Percentiles rank a stretch among this genome's conserved stretches.
These are phyloP conservation scores for Procavia capensis DNA, from an alignment of 2,113 vertebrate species.

Conservation along the genomic window DNA sequence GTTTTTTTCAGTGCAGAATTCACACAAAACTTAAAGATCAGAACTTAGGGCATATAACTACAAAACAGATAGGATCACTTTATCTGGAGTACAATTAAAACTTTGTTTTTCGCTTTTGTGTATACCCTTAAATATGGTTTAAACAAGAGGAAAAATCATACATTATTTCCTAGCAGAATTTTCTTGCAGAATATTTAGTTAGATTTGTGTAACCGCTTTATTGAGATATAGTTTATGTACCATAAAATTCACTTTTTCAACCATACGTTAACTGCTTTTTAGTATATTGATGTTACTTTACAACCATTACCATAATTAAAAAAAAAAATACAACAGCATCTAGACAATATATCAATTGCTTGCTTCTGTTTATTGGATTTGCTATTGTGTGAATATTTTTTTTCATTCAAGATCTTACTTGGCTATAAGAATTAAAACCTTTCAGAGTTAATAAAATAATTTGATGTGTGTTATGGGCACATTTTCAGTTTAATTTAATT, in stretches of 20 bases:
- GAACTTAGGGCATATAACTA: conserved; percentile 30
- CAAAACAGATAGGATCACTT: neutral
- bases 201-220: neutral
- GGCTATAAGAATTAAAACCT: neutral
- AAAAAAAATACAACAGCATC: conserved; percentile 39
- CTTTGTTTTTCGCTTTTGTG: conserved; percentile 46
- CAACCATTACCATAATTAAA: neutral
- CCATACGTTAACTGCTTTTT: neutral
- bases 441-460: conserved; percentile 61
- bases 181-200: conserved; percentile 42
- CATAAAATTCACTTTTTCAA: conserved; percentile 40
- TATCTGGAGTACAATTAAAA: conserved; percentile 24
- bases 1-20: conserved; percentile 47
- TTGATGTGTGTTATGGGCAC: neutral
- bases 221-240: conserved; percentile 12
- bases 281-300: neutral
- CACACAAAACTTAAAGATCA: conserved; percentile 43
- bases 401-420: conserved; percentile 17
- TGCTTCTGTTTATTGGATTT: conserved; percentile 49
- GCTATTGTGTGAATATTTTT: neutral
- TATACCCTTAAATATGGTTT: conserved; percentile 37
- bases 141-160: neutral
- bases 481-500: conserved; percentile 67
- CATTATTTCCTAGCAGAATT: conserved; percentile 54
- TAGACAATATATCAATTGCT: neutral